Evolutionary conservation across 2,797 vertebrate genomes (phyloP), one percentile per base, ranked within the genome.

Genomic region (Hippopotamyrus pictus): DNA sequence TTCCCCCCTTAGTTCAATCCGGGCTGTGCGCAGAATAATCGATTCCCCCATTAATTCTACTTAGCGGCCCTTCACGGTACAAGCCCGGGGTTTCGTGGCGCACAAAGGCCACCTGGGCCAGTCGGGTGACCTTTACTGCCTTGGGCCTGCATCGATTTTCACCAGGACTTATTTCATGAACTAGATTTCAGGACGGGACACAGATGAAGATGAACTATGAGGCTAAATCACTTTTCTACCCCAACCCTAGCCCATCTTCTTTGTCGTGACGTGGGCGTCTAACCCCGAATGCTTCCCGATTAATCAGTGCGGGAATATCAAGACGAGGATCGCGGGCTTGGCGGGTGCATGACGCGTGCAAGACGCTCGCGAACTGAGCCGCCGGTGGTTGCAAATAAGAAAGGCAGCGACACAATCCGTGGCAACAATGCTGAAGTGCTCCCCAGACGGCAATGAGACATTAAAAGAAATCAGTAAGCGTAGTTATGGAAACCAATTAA

Each of bases 131-230:
- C 96, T 96, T 96, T 95, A 95, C 94, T 90, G 92, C 93, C 94
- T 95, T 90, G 92, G 92, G 92, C 94, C 92, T 91, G 92, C 95
- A 96, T 96, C 96, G 95, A 96, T 96, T 96, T 96, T 96, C 94
- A 94, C 94, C 94, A 95, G 95, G 95, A 96, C 95, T 96, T 96
- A 96, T 96, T 96, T 96, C 94, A 96, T 96, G 95, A 95, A 94
- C 93, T 93, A 94, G 95, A 95, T 93, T 94, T 93, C 92, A 93
- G 94, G 95, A 96, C 95, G 95, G 95, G 94, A 92, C 93, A 91
- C 91, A 96, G 96, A 96, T 96, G 96, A 96, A 96, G 96, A 96
- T 96, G 96, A 96, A 96, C 95, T 96, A 95, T 93, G 95, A 94
- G 94, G 93, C 92, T 91, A 93, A 95, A 96, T 95, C 95, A 92